Base-by-base conservation (phyloP, 2,113 vertebrate genomes). In the Mustela nigripes region DNA sequence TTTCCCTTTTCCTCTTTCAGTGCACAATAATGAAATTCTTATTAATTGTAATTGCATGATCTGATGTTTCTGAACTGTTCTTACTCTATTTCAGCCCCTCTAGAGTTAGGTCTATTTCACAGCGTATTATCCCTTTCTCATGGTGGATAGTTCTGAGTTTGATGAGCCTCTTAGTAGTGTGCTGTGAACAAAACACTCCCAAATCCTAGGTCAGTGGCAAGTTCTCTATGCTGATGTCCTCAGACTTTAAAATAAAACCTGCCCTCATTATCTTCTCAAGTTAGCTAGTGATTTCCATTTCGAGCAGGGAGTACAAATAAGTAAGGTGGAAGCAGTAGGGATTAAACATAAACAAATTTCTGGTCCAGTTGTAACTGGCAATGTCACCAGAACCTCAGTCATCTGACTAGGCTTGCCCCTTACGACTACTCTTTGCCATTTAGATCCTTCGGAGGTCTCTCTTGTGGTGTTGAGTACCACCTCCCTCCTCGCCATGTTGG, bases 1-100 rank as follows among this genome's bases (percentile, higher is more conserved):
- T 4, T 4, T 1, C 45, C 11, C 26, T 28, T 86, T 93, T 62
- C 8, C 4, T 93, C 28, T 82, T 73, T 63, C n/a, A 79, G 1
- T 56, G 82, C 28, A 83, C 71, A 83, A 88, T 50, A 79, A 87
- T 65, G 21, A 31, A 78, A 79, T 91, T 93, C n/a, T 36, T 83
- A 28, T 78, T 58, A 73, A 60, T 60, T 45, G 31, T 73, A 65
- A 79, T 65, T 80, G 11, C 4, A 16, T 48, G 62, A 94, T 48
- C 19, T 56, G 22, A 50, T 71, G 31, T 56, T 42, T 22, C 45
- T 39, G 39, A 58, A 69, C 19, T 62, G 53, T 71, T 85, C 53
- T 73, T 79, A 95, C 33, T 71, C 80, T 33, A 69, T 50, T 90
- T 93, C 62, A 36, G 26, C 45, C 76, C 82, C 28, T 78, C 83